Evolutionary conservation across 1,140 invertebrate genomes (phyloP).

Genomic region (Euschistus heros): DNA sequence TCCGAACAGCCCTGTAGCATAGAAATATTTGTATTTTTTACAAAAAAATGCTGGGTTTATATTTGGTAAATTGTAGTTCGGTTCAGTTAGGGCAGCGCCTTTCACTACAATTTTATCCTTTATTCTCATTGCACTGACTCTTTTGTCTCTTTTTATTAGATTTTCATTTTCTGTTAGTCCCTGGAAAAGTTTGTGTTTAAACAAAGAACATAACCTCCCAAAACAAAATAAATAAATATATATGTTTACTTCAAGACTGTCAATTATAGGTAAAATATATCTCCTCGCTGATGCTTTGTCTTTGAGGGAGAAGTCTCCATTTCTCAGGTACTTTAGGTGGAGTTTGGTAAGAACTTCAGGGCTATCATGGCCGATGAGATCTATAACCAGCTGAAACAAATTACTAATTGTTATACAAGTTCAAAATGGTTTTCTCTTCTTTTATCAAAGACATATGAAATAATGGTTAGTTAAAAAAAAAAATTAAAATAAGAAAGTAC

Average conservation of each 20-base stretch:
- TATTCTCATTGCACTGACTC: constrained; percentile 28
- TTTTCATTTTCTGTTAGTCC: constrained; percentile 19
- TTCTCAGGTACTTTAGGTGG: constrained; percentile 33
- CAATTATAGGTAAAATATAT: constrained; percentile 33
- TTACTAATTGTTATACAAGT: no score
- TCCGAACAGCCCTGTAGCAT: constrained; percentile 35
- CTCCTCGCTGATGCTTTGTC: constrained; percentile 30
- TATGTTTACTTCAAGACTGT: constrained; percentile 29
- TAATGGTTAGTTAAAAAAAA: no score
- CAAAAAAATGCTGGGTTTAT: constrained; percentile 34
- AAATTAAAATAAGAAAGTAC: no score
- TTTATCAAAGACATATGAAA: no score
- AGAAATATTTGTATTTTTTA: constrained; percentile 35
- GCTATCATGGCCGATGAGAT: constrained; percentile 36
- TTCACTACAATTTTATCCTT: constrained; percentile 29
- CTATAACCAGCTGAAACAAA: constrained; percentile 32
- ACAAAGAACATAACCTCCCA: background rate
- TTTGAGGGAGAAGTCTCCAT: constrained; percentile 28
- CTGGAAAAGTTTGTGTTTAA: constrained; percentile 9
- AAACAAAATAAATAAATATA: background rate
- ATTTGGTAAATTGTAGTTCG: constrained; percentile 33
- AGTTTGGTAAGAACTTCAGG: constrained; percentile 36
- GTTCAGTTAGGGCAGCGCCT: constrained; percentile 24
- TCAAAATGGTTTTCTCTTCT: no score
- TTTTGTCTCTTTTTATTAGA: constrained; percentile 23